These are phyloP conservation scores for Sabellastarte sp. DNA, from an alignment of 2,888 invertebrate species.

Conservation along the genomic window DNA sequence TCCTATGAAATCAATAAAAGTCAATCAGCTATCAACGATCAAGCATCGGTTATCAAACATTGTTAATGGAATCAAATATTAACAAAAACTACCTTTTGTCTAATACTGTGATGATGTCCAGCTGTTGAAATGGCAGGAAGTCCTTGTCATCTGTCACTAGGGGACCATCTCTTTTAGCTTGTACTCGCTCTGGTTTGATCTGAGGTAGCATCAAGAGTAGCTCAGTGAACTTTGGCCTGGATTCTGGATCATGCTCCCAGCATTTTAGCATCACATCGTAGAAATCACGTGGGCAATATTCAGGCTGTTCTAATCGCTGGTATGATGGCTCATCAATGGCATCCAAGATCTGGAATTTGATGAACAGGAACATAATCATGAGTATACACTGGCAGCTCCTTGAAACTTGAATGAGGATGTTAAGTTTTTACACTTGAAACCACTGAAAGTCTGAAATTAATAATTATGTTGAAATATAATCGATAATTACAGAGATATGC, in stretches of 20 bases:
- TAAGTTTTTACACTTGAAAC: too few species aligned
- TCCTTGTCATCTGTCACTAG: constrained; percentile 60
- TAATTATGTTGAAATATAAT: too few species aligned
- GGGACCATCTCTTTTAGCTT: constrained; percentile 67
- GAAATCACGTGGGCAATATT: constrained; percentile 90
- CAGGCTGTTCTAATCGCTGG: constrained; percentile 85
- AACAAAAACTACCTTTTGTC: too few species aligned
- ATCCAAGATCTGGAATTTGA: constrained; percentile 29
- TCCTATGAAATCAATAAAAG: too few species aligned
- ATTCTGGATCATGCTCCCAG: constrained; percentile 89
- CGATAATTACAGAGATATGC: too few species aligned
- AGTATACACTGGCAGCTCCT: too few species aligned
- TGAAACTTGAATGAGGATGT: too few species aligned
- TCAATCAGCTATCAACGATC: too few species aligned
- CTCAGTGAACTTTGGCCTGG: constrained; percentile 87
- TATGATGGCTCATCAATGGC: constrained; percentile 29
- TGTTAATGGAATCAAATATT: too few species aligned
- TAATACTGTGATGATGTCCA: constrained; percentile 89
- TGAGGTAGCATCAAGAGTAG: constrained; percentile 77
- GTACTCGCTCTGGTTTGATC: constrained; percentile 85
- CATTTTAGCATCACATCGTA: constrained; percentile 91
- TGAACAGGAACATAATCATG: too few species aligned
- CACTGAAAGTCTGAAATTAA: too few species aligned
- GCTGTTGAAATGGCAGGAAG: constrained; percentile 78
- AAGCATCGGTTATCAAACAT: too few species aligned